Base-by-base conservation (phyloP, 2,113 vertebrate species). In the Nanorana parkeri region DNA sequence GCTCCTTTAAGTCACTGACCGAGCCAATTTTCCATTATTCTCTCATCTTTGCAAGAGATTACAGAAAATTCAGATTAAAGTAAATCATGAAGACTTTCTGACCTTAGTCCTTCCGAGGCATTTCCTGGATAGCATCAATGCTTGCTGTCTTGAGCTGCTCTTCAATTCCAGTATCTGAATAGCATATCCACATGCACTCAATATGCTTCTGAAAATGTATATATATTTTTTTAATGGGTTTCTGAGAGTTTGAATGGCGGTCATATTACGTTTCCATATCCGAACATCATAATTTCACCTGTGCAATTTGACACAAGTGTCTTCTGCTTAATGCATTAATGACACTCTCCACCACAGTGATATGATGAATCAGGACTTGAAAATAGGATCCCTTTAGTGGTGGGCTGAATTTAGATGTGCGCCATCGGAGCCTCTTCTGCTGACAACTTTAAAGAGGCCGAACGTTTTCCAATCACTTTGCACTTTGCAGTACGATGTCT, bases 291-390 rank as follows among this genome's bases (percentile, higher is more conserved):
- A 52, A 73, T 73, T 24, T 56, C 51, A 29, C 69, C 28, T 29
- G 69, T 56, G 23, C 69, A 26, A 24, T 51, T 17, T 72, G 47
- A 73, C 52, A 20, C 51, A 72, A 10, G 7, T 54, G 68, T 28
- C 68, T n/a, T 26, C 20, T 73, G 55, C 52, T 32, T 56, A 73
- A 29, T 29, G 17, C 69, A 73, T 73, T 73, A 73, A 56, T 73
- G 23, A 15, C 20, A 73, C 19, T 2, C 23, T 72, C 68, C 1
- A 72, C 54, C 55, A 55, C 24, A 73, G 24, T 51, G 26, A 55
- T 20, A n/a, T 29, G 24, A 47, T n/a, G 52, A 19, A 55, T 13
- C 17, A 1, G 8, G 5, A n/a, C 29, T 73, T 8, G 54, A 28
- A 55, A 73, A 73, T 73, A 29, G 52, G 69, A 73, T 55, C 51